Conservation (phyloP, 1,140 invertebrate genomes). For the Drosophila fuyamai region DNA sequence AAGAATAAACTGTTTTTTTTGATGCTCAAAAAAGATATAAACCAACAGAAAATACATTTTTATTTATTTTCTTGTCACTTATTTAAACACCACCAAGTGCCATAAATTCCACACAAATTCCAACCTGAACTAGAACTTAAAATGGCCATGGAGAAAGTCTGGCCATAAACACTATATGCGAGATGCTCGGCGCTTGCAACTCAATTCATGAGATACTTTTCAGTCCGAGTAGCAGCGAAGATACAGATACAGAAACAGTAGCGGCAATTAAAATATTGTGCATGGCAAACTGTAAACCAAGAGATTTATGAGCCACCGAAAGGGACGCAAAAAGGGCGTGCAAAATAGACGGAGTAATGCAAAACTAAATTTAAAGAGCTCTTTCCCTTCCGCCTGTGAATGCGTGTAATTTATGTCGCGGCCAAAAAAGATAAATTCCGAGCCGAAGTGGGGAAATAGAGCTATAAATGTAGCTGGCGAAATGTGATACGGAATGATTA, state of each 20-base stretch:
- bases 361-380: slow-evolving; percentile 80
- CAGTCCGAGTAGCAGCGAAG: slow-evolving; percentile 4
- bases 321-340: slow-evolving; percentile 7
- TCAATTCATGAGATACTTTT: slow-evolving; percentile 49
- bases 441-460: slow-evolving; percentile 56
- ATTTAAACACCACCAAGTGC: slow-evolving; percentile 9
- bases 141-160: slow-evolving; percentile 35
- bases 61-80: neutral
- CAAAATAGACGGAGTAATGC: slow-evolving; percentile 15
- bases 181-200: slow-evolving; percentile 26
- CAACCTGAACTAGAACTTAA: slow-evolving; percentile 25
- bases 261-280: slow-evolving; percentile 74
- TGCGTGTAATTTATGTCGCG: slow-evolving; percentile 74
- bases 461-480: slow-evolving; percentile 78
- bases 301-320: slow-evolving; percentile 65
- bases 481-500: slow-evolving; percentile 80
- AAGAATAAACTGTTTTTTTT: neutral
- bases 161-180: slow-evolving; percentile 22
- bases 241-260: slow-evolving; percentile 23
- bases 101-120: slow-evolving; percentile 17
- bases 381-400: slow-evolving; percentile 29
- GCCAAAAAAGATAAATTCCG: slow-evolving; percentile 76
- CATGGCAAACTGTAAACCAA: slow-evolving; percentile 44
- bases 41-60: neutral
- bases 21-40: neutral